Evolutionary conservation across 1,140 invertebrate species (phyloP).

Genomic region (Ostrea edulis): DNA sequence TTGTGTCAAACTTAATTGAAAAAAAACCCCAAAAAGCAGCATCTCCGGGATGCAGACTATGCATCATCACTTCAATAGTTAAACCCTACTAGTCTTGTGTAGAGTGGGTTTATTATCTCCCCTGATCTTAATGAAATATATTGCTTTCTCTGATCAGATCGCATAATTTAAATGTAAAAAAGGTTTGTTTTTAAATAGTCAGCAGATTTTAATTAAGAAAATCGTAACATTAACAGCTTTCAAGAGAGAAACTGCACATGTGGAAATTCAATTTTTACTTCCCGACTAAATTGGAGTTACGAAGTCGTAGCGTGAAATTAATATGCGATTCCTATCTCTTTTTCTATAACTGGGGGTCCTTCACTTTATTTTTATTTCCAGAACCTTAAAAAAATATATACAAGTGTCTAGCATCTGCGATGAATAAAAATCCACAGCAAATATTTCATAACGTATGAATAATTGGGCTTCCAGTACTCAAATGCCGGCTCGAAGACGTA

Average conservation of each 20-base stretch:
- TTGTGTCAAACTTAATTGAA: constrained; percentile 27
- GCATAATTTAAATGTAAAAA: neutral
- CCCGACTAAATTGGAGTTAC: neutral
- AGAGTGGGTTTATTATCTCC: neutral
- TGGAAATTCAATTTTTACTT: constrained; percentile 8
- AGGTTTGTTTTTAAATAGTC: neutral
- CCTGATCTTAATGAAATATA: constrained; percentile 21
- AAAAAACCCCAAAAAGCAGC: constrained; percentile 27
- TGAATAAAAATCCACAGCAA: constrained; percentile 13
- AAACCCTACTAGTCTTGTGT: neutral
- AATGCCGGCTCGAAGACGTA: neutral
- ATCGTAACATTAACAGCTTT: neutral
- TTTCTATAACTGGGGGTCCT: neutral
- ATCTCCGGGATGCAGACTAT: neutral
- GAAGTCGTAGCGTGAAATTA: constrained; percentile 27
- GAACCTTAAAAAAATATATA: constrained; percentile 33
- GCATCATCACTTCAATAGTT: neutral
- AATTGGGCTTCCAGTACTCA: neutral
- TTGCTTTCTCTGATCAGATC: constrained; percentile 6
- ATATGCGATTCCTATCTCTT: constrained; percentile 27
- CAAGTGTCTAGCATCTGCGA: constrained; percentile 12
- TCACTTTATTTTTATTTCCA: constrained; percentile 27
- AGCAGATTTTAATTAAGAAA: constrained; percentile 4
- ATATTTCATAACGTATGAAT: constrained; percentile 24
- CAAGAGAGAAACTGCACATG: neutral